Percentiles rank a stretch among this genome's conserved stretches.
These are phyloP conservation scores for Bombus huntii DNA, from an alignment of 1,140 invertebrate genomes.

Conservation along the genomic window DNA sequence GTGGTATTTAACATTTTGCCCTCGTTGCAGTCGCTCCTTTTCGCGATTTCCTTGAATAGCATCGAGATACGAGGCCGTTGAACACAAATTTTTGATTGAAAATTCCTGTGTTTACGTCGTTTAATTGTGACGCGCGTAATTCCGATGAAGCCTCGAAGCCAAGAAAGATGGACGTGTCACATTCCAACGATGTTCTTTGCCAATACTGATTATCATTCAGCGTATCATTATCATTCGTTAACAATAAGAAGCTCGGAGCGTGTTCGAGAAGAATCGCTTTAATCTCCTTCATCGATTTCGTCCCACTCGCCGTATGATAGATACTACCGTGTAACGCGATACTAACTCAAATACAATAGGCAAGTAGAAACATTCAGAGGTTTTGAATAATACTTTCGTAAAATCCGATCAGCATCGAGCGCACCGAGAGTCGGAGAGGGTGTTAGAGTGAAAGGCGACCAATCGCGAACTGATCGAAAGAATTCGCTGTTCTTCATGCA, in stretches of 20 bases:
- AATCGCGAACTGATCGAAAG: not conserved
- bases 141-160: not conserved
- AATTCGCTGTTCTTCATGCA: conserved; percentile 28
- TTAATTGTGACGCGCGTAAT: not conserved
- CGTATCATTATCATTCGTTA: not conserved
- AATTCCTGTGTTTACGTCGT: not conserved
- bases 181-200: not conserved
- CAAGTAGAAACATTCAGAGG: not conserved
- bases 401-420: not conserved
- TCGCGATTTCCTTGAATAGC: not conserved
- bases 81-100: not conserved
- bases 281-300: not conserved
- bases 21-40: not conserved
- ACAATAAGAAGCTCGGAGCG: not conserved
- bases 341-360: no score
- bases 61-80: not conserved
- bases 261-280: not conserved
- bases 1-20: not conserved
- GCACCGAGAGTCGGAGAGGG: not conserved
- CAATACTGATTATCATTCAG: not conserved
- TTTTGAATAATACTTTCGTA: not conserved
- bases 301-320: no score
- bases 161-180: not conserved
- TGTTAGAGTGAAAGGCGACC: not conserved
- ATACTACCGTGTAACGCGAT: not conserved